Percentiles rank a stretch among this genome's conserved stretches.
Evolutionary conservation across 2,113 vertebrate species (phyloP).

Genomic region (Pteronura brasiliensis): DNA sequence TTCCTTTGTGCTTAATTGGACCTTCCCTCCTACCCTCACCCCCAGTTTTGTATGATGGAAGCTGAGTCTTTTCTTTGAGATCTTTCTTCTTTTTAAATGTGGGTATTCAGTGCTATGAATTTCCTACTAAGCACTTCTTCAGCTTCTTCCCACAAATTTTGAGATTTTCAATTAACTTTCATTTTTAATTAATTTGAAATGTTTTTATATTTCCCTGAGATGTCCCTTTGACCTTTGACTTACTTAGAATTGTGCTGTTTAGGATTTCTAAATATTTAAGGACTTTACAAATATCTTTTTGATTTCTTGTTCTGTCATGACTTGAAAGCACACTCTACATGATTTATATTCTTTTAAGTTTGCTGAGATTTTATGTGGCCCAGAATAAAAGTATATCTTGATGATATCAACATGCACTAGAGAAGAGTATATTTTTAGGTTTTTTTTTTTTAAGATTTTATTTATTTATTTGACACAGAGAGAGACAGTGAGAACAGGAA

Average conservation of each 20-base stretch:
- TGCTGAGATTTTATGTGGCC: background rate
- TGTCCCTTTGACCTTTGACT: background rate
- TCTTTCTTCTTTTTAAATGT: background rate
- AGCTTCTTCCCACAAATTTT: background rate
- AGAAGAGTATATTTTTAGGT: background rate
- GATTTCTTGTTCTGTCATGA: background rate
- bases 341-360: background rate
- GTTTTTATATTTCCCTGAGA: background rate
- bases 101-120: background rate
- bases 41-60: background rate
- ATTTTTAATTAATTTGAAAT: background rate
- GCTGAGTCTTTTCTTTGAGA: background rate
- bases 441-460: too few relatives aligned
- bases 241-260: background rate
- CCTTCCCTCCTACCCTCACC: too few relatives aligned
- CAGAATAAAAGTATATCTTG: background rate
- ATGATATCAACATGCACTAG: background rate
- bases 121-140: background rate
- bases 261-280: background rate
- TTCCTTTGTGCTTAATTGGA: background rate
- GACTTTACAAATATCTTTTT: background rate
- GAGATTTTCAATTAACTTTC: background rate
- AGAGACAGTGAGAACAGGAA: too few relatives aligned
- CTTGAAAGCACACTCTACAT: background rate
- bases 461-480: too few relatives aligned